Conservation (phyloP, 2,888 invertebrate genomes). For the Bursaphelenchus okinawaensis region DNA sequence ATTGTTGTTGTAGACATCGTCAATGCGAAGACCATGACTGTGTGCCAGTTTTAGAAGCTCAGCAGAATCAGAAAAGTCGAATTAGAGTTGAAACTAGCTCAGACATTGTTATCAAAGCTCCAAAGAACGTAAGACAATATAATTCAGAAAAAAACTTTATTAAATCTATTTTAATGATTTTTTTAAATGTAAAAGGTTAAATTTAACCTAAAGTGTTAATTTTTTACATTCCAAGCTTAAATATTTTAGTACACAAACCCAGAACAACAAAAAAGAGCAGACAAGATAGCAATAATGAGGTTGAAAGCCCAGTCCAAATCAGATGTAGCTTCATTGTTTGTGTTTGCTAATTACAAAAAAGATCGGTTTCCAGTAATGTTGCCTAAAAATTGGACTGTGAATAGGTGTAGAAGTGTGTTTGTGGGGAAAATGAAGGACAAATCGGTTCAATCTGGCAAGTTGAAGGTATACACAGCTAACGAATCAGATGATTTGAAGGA, state of each 20-base stretch:
- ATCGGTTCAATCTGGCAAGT: background rate
- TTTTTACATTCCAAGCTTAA: background rate
- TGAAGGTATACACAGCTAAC: background rate
- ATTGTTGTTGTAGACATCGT: slow-evolving; percentile 12
- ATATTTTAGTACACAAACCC: slow-evolving; percentile 18
- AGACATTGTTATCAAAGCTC: background rate
- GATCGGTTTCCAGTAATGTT: slow-evolving; percentile 22
- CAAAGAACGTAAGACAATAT: slow-evolving; percentile 1
- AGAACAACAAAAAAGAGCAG: slow-evolving; percentile 19
- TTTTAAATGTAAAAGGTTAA: background rate
- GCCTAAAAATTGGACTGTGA: slow-evolving; percentile 19
- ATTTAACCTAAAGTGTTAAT: too few species aligned
- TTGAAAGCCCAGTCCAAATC: slow-evolving; percentile 18
- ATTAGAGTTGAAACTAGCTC: background rate
- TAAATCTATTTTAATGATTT: background rate
- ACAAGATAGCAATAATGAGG: slow-evolving; percentile 17
- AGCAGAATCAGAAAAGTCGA: background rate
- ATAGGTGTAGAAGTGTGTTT: background rate
- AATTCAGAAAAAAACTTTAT: too few species aligned
- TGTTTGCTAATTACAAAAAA: slow-evolving; percentile 12
- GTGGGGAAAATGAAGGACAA: background rate
- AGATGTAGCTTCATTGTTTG: slow-evolving; percentile 18
- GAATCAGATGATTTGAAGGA: background rate
- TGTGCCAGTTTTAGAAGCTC: background rate
- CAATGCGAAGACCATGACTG: slow-evolving; percentile 24